Percentiles rank a stretch among this genome's conserved stretches.
These are phyloP conservation scores for Oscheius sp. DNA, from an alignment of 2,888 invertebrate species.

Conservation along the genomic window DNA sequence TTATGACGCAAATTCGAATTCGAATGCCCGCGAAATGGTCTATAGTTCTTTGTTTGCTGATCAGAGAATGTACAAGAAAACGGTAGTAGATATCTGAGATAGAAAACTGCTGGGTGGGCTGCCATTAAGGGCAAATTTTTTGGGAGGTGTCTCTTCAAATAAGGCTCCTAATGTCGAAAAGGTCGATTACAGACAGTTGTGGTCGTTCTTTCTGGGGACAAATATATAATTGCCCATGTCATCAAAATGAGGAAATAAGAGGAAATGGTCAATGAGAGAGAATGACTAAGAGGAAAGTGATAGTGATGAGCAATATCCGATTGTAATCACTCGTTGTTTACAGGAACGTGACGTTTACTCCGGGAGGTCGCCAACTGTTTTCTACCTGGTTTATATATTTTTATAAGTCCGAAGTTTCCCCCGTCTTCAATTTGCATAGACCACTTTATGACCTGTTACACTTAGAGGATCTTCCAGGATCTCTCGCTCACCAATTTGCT, in stretches of 20 bases:
- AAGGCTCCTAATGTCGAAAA: too few species aligned
- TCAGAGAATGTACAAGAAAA: background rate
- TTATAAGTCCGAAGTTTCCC: too few species aligned
- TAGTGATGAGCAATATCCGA: background rate
- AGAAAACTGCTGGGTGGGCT: background rate
- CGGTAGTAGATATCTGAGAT: too few species aligned
- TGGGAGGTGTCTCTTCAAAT: background rate
- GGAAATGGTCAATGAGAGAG: background rate
- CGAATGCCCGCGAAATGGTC: conserved; percentile 14
- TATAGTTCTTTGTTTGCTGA: conserved; percentile 2
- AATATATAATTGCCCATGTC: background rate
- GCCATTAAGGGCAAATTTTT: background rate
- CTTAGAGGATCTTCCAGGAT: too few species aligned
- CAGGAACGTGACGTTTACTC: too few species aligned
- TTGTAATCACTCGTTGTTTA: too few species aligned
- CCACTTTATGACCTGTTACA: too few species aligned
- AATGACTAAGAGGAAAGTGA: conserved; percentile 19
- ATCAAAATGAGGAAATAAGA: background rate
- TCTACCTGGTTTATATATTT: too few species aligned
- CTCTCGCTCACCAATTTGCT: too few species aligned
- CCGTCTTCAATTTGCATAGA: too few species aligned
- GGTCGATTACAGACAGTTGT: too few species aligned
- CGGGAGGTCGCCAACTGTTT: too few species aligned
- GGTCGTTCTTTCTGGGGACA: background rate
- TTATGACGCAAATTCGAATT: conserved; percentile 11